A percentile compares a stretch with the other conserved stretches of the same genome.
Evolutionary conservation across 2,888 invertebrate species (phyloP).

Genomic region (Epinotia ramella): DNA sequence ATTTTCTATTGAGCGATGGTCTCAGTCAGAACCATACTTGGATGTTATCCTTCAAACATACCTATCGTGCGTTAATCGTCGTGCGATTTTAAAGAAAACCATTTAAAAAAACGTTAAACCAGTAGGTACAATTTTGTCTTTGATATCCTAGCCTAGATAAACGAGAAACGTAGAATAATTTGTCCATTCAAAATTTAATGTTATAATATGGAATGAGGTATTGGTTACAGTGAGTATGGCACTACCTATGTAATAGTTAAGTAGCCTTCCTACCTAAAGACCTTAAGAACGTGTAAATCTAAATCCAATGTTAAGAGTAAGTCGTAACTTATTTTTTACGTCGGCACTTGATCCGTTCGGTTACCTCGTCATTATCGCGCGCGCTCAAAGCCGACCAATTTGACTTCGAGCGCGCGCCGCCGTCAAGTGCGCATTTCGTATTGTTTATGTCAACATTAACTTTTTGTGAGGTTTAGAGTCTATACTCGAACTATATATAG

Average conservation of each 20-base stretch:
- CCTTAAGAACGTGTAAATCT: not conserved
- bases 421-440: conserved; percentile 76
- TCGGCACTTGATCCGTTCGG: conserved; percentile 73
- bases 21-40: not conserved
- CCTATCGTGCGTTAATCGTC: too few species aligned
- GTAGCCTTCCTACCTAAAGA: not conserved
- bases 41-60: not conserved
- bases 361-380: conserved; percentile 79
- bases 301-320: conserved; percentile 63
- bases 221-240: not conserved
- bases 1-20: not conserved
- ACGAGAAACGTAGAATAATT: too few species aligned
- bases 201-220: too few species aligned
- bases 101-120: too few species aligned
- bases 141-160: too few species aligned
- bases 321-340: conserved; percentile 79
- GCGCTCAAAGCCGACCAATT: conserved; percentile 78
- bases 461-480: conserved; percentile 66
- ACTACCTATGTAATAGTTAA: not conserved
- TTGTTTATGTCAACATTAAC: conserved; percentile 76
- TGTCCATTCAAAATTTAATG: too few species aligned
- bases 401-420: conserved; percentile 55
- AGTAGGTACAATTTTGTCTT: too few species aligned
- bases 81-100: too few species aligned
- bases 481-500: conserved; percentile 65